Evolutionary conservation across 2,888 invertebrate species (phyloP).

Genomic region (Harpalus rubripes): DNA sequence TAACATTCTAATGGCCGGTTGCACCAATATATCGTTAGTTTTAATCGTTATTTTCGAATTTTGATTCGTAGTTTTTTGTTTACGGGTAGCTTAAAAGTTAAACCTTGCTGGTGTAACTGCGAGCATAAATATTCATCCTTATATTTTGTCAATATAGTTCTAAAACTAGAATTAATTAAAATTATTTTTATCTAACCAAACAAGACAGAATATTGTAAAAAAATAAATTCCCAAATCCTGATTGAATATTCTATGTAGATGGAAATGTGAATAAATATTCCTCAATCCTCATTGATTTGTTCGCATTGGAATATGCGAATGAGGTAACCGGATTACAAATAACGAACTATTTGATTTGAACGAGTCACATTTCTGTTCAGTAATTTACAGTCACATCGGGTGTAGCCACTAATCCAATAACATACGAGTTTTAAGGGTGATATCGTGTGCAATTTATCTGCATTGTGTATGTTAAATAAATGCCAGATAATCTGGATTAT

Average conservation of each 20-base stretch:
- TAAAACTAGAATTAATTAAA: too few relatives aligned
- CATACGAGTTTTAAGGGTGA: constrained; percentile 55
- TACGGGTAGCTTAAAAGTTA: too few relatives aligned
- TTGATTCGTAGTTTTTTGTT: too few relatives aligned
- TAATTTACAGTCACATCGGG: constrained; percentile 39
- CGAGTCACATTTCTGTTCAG: constrained; percentile 39
- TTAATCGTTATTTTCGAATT: too few relatives aligned
- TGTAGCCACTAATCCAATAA: constrained; percentile 47
- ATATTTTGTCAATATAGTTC: too few relatives aligned
- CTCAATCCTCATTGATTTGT: neutral
- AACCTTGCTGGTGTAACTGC: too few relatives aligned
- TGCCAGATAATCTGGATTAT: constrained; percentile 42
- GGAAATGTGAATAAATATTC: constrained; percentile 6
- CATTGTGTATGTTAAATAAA: constrained; percentile 48
- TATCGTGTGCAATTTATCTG: constrained; percentile 55
- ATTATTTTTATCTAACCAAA: too few relatives aligned
- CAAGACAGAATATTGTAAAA: neutral
- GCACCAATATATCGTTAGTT: too few relatives aligned
- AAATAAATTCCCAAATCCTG: neutral
- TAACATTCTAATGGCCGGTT: too few relatives aligned
- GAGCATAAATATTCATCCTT: too few relatives aligned
- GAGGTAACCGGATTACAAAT: constrained; percentile 46
- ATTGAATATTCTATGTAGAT: neutral
- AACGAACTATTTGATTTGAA: constrained; percentile 45
- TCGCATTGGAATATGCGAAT: constrained; percentile 34